Evolutionary conservation across 1,140 invertebrate species (phyloP).

Genomic region (Drosophila novamexicana): DNA sequence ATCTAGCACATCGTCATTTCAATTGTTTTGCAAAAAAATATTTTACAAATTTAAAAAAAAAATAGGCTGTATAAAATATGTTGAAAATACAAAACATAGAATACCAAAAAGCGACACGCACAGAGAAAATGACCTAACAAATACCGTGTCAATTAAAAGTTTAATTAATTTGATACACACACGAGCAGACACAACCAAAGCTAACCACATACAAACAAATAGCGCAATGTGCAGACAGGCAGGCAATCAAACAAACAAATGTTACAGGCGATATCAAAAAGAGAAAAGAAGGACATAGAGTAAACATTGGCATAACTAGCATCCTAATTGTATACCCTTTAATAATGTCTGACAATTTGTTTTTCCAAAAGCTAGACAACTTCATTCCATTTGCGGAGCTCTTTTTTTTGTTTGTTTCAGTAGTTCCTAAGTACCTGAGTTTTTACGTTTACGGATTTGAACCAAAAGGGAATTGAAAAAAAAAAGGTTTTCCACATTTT

Average conservation of each 20-base stretch:
- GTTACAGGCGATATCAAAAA: conserved; percentile 26
- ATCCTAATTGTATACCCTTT: conserved; percentile 2
- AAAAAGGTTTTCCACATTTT: neutral
- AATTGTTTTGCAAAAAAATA: conserved; percentile 30
- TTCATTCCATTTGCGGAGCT: no score
- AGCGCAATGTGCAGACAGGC: conserved; percentile 15
- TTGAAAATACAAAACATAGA: conserved; percentile 2
- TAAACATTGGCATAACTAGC: neutral
- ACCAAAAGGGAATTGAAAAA: neutral
- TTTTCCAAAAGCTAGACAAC: neutral
- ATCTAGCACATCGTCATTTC: no score
- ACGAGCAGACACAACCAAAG: conserved; percentile 19
- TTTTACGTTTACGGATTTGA: no score
- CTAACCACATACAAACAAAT: conserved; percentile 13
- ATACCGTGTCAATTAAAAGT: conserved; percentile 70
- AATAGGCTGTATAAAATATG: conserved; percentile 12
- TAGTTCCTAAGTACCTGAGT: neutral
- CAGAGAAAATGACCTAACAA: conserved; percentile 42
- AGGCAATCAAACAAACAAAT: conserved; percentile 50
- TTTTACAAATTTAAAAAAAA: neutral
- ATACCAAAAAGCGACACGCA: neutral
- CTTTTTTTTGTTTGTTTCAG: no score
- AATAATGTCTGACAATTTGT: neutral
- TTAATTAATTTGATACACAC: conserved; percentile 64
- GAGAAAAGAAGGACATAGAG: neutral